Conservation (phyloP, 1,140 invertebrate genomes). For the Oncopodura yosiiana region DNA sequence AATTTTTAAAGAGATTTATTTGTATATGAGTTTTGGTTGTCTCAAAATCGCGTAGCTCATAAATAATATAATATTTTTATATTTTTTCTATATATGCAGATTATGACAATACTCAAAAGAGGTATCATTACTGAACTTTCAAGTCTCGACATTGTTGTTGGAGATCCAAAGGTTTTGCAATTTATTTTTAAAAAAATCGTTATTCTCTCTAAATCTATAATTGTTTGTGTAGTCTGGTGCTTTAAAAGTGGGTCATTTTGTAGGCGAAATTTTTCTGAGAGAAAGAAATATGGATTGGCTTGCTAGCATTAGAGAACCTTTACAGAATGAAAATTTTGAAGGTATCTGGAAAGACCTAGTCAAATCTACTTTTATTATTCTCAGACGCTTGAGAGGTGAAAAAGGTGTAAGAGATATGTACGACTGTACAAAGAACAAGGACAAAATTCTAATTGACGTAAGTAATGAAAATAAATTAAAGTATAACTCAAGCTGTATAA, state of each 20-base stretch:
- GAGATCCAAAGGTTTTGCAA: too few species aligned
- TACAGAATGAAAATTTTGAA: conserved; percentile 6
- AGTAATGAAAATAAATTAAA: too few species aligned
- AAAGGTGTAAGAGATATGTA: conserved; percentile 23
- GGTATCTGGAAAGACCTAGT: conserved; percentile 7
- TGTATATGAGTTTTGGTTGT: too few species aligned
- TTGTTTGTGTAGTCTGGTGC: too few species aligned
- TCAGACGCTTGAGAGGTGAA: conserved; percentile 21
- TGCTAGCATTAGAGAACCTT: conserved; percentile 8
- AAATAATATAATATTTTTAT: too few species aligned
- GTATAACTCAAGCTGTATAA: too few species aligned
- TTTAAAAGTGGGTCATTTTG: conserved; percentile 22
- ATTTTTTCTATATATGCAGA: too few species aligned
- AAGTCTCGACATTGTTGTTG: conserved; percentile 25
- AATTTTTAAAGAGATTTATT: too few species aligned
- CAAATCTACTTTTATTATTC: conserved; percentile 9
- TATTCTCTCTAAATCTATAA: conserved; percentile 24
- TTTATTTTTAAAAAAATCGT: too few species aligned
- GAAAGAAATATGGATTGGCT: conserved; percentile 30
- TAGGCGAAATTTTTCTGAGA: conserved; percentile 29
- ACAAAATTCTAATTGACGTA: conserved; percentile 12
- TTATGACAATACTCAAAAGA: conserved; percentile 17
- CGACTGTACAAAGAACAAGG: conserved; percentile 2
- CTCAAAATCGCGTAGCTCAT: too few species aligned
- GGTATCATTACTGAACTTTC: conserved; percentile 30